Evolutionary conservation across 2,113 vertebrate genomes (phyloP).

Genomic region (Lophius piscatorius): DNA sequence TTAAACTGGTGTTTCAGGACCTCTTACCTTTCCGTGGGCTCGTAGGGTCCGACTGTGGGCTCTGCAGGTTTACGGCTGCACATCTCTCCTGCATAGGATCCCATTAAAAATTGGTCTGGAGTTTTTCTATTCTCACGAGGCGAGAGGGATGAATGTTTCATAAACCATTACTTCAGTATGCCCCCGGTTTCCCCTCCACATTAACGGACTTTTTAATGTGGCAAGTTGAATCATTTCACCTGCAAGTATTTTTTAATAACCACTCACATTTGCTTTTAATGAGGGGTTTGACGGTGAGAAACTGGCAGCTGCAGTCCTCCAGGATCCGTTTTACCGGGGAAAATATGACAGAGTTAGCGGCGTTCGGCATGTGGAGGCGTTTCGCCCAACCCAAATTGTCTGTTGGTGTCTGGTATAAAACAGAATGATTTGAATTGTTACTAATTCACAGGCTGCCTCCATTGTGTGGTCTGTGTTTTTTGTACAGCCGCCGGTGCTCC

Average conservation of each 20-base stretch:
- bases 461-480: slow-evolving; percentile 56
- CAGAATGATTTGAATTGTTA: slow-evolving; percentile 61
- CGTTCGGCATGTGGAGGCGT: slow-evolving; percentile 28
- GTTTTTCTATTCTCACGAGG: slow-evolving; percentile 45
- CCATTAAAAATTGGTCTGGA: slow-evolving; percentile 56
- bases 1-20: no score
- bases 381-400: slow-evolving; percentile 24
- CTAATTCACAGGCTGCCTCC: slow-evolving; percentile 58
- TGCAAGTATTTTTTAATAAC: slow-evolving; percentile 36
- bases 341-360: slow-evolving; percentile 40
- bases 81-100: slow-evolving; percentile 64
- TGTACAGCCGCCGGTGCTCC: slow-evolving; percentile 45
- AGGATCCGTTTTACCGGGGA: slow-evolving; percentile 20
- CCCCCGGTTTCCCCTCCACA: slow-evolving; percentile 16
- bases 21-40: slow-evolving; percentile 44
- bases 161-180: slow-evolving; percentile 26
- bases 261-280: slow-evolving; percentile 30
- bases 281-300: slow-evolving; percentile 22
- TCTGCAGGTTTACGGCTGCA: slow-evolving; percentile 62
- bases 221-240: slow-evolving; percentile 38
- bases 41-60: slow-evolving; percentile 48
- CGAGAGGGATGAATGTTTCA: slow-evolving; percentile 46
- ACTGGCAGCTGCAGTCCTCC: slow-evolving; percentile 13
- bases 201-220: slow-evolving; percentile 25
- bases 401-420: slow-evolving; percentile 45